Conservation (phyloP, 1,140 invertebrate genomes). For the Contarinia nasturtii region DNA sequence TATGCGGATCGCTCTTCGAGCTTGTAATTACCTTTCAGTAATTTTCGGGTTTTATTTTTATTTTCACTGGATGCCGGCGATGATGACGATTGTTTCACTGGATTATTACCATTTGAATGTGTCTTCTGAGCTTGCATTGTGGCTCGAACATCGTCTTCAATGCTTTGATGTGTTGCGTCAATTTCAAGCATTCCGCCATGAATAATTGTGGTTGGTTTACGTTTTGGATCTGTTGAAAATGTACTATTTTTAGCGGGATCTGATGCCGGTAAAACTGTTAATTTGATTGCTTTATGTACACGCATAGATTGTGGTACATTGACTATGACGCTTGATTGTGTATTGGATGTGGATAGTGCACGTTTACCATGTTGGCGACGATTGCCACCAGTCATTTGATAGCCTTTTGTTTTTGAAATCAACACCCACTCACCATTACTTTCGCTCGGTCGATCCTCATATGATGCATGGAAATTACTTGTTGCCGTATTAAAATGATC, state of each 20-base stretch:
- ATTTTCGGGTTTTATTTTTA: constrained; percentile 6
- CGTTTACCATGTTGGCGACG: constrained; percentile 15
- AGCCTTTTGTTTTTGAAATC: constrained; percentile 55
- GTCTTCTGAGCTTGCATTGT: constrained; percentile 5
- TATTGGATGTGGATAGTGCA: constrained; percentile 18
- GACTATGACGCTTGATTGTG: constrained; percentile 2
- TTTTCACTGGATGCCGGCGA: constrained; percentile 4
- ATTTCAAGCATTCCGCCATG: constrained; percentile 56
- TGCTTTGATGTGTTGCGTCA: constrained; percentile 42
- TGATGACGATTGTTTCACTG: background rate
- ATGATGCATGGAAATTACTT: constrained; percentile 23
- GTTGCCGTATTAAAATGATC: background rate
- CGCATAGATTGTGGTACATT: constrained; percentile 14
- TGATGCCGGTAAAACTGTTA: constrained; percentile 46
- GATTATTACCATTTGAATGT: too few species aligned
- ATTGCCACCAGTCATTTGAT: constrained; percentile 30
- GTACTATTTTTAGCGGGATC: constrained; percentile 37
- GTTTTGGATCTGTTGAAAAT: constrained; percentile 51
- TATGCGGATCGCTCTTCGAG: too few species aligned
- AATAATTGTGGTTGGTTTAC: constrained; percentile 41
- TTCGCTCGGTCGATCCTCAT: constrained; percentile 27
- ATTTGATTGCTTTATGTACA: constrained; percentile 34
- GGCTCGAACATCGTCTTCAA: constrained; percentile 31
- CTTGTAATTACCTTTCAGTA: constrained; percentile 1
- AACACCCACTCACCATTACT: constrained; percentile 58